Percentiles rank a stretch among this genome's conserved stretches.
Conservation (phyloP, 2,888 invertebrate genomes). For the Tinea semifulvella region DNA sequence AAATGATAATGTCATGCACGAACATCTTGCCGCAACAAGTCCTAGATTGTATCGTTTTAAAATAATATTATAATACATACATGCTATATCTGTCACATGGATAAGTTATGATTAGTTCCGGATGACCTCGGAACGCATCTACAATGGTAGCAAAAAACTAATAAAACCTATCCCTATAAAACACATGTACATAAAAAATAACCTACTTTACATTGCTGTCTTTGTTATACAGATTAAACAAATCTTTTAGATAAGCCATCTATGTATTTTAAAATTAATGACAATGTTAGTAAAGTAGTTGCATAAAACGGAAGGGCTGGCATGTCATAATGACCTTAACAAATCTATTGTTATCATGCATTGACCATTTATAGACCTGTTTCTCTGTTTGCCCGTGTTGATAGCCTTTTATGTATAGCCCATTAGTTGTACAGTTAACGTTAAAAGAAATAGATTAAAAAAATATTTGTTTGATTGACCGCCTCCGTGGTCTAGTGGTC, state of each 20-base stretch:
- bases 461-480: too few species aligned
- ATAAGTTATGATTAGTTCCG: conserved; percentile 8
- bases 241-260: neutral
- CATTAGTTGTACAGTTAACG: too few species aligned
- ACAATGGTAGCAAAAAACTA: conserved; percentile 5
- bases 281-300: neutral
- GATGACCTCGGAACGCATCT: neutral
- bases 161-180: too few species aligned
- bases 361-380: too few species aligned
- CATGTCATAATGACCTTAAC: conserved; percentile 9
- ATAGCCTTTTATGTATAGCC: too few species aligned
- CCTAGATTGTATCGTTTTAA: too few species aligned
- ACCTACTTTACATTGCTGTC: neutral
- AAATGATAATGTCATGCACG: too few species aligned
- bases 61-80: neutral
- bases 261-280: neutral
- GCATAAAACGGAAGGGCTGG: conserved; percentile 10
- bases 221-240: neutral
- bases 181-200: neutral
- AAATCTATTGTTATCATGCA: conserved; percentile 6
- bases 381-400: too few species aligned
- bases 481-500: too few species aligned
- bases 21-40: too few species aligned
- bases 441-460: too few species aligned
- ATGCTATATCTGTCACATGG: neutral